phyloP scores from a whole-genome alignment of 2,888 invertebrate genomes.

The Dromius quadrimaculatus region DNA sequence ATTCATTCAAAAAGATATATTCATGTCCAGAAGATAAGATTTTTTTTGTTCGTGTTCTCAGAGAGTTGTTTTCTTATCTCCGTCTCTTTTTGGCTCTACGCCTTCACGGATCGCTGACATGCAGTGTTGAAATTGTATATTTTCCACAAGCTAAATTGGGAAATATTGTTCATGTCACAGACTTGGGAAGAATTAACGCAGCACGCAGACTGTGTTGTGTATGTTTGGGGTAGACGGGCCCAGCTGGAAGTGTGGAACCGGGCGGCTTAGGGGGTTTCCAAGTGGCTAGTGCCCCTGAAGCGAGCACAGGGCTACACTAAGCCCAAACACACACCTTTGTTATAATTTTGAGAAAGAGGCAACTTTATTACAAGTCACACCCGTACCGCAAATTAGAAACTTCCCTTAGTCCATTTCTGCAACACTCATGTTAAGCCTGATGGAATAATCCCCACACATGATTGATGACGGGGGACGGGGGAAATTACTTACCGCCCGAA shows the following conservation, averaged over 20 bases:
- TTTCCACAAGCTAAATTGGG: conserved; percentile 37
- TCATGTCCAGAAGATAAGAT: conserved; percentile 45
- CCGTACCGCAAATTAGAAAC: not conserved
- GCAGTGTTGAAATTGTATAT: conserved; percentile 40
- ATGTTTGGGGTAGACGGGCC: conserved; percentile 7
- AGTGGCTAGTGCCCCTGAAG: conserved; percentile 14
- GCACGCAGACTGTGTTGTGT: conserved; percentile 7
- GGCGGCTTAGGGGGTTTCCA: conserved; percentile 24
- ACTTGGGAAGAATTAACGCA: conserved; percentile 43
- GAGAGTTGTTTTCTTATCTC: conserved; percentile 37
- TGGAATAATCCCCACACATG: conserved; percentile 37
- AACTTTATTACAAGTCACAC: no score
- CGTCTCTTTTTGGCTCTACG: conserved; percentile 8
- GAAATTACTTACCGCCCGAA: conserved; percentile 8
- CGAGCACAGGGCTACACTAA: not conserved
- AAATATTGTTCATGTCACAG: conserved; percentile 45
- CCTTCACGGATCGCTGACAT: not conserved
- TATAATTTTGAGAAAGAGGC: no score
- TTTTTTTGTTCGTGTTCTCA: conserved; percentile 30
- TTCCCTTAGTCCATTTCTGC: not conserved
- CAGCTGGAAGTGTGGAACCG: conserved; percentile 29
- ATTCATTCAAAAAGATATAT: conserved; percentile 45
- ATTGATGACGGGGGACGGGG: conserved; percentile 22
- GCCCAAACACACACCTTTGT: not conserved
- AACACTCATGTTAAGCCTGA: conserved; percentile 17